phyloP scores from a whole-genome alignment of 2,113 vertebrate genomes.

The Archocentrus centrarchus region DNA sequence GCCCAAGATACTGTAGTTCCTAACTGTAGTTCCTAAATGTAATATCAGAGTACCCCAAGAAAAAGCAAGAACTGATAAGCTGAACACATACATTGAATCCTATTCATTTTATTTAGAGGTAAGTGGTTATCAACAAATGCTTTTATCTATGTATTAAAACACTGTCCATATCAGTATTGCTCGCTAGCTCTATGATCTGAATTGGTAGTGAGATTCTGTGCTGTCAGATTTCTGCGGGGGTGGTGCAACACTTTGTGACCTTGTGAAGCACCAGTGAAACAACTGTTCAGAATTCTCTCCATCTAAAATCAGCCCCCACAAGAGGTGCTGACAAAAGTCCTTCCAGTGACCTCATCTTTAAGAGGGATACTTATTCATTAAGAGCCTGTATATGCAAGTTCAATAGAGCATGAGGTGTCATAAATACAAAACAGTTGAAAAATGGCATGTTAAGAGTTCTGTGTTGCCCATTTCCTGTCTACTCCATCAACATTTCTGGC shows the following conservation, averaged over 20 bases:
- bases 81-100: neutral
- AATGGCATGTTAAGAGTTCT: neutral
- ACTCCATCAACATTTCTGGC: neutral
- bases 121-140: neutral
- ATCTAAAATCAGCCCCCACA: conserved; percentile 5
- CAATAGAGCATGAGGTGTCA: neutral
- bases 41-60: neutral
- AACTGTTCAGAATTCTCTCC: conserved; percentile 14
- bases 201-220: neutral
- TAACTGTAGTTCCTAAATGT: neutral
- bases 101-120: neutral
- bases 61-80: neutral
- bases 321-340: neutral
- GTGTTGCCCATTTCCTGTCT: no score
- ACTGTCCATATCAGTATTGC: neutral
- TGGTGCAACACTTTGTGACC: conserved; percentile 1
- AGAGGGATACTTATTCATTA: neutral
- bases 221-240: conserved; percentile 11
- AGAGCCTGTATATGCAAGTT: neutral
- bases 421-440: neutral
- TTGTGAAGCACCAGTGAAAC: conserved; percentile 7
- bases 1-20: neutral
- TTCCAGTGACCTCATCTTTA: neutral
- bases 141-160: neutral
- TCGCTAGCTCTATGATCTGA: neutral